phyloP scores from a whole-genome alignment of 2,888 invertebrate genomes.

The Thera britannica region DNA sequence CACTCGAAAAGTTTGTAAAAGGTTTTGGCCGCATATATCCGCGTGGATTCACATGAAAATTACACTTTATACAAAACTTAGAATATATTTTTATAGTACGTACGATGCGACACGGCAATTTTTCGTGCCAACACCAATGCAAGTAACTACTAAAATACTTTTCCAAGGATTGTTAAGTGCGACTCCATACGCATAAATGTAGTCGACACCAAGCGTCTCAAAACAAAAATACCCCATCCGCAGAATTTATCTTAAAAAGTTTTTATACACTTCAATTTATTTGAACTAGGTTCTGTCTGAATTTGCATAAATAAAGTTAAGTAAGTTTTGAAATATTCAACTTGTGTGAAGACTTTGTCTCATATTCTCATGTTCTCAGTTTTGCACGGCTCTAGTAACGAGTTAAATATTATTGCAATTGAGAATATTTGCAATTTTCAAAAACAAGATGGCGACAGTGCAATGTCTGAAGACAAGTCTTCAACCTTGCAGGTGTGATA shows the following conservation, averaged over 20 bases:
- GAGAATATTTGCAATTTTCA: not conserved
- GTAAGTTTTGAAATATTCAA: constrained; percentile 33
- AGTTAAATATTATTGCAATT: not conserved
- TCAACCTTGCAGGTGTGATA: too few species aligned
- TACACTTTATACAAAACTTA: too few species aligned
- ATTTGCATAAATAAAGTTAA: constrained; percentile 25
- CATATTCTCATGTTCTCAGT: not conserved
- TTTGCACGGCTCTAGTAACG: not conserved
- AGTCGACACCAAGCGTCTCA: constrained; percentile 22
- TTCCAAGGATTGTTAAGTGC: not conserved
- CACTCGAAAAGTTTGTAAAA: constrained; percentile 39
- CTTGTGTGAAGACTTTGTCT: constrained; percentile 14
- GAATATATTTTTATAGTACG: too few species aligned
- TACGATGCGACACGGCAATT: too few species aligned
- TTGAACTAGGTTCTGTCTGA: constrained; percentile 33
- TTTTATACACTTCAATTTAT: constrained; percentile 42
- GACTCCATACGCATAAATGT: not conserved
- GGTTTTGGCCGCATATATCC: not conserved
- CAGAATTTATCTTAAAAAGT: constrained; percentile 38
- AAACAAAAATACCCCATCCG: constrained; percentile 40
- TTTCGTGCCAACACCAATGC: too few species aligned
- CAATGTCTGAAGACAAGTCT: too few species aligned
- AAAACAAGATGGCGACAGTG: not conserved
- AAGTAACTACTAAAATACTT: not conserved
- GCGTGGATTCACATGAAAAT: not conserved